Evolutionary conservation across 2,888 invertebrate genomes (phyloP), one percentile per base, ranked within the genome.

Genomic region (Drosophila anomalata): DNA sequence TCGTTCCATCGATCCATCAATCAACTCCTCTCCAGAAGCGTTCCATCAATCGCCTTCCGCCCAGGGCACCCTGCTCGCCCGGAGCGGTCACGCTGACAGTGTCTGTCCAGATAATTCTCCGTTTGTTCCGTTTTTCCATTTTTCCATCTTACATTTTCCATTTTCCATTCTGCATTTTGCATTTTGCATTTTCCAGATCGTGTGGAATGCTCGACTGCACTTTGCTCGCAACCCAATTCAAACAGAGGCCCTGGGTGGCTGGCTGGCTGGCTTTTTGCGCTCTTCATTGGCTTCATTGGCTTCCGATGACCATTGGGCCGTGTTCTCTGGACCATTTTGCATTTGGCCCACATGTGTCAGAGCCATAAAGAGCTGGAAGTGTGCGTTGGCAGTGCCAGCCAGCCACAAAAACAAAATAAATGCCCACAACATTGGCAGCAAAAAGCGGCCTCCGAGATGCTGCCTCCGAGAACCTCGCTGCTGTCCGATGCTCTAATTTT

Each of bases 321-420:
- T 24, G 17, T 41, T 20, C 44, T 24, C 31, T 59, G 60, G 60
- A 48, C 22, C 61, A 20, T 33, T 62, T 77, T 63, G 70, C 65
- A 76, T 76, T 75, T 84, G 83, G 53, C 81, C 81, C 83, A 85
- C 65, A 75, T 80, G 76, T 80, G 80, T 78, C 78, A 60, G 7
- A 36, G 36, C 36, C 52, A 58, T n/a, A 57, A 24, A 29, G 42
- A 54, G 29, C 20, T 11, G 17, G 63, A 75, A 66, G 67, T 79
- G 75, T 81, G 85, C 81, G 81, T 81, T 76, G 76, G 72, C 22
- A 44, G 36, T 6, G n/a, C 36, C 36, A 33, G 12, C n/a, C 12
- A 6, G 29, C 8, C 8, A 29, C 29, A 29, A 29, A 29, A 29
- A 29, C 29, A 3, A 29, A 9, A 9, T 29, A 7, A 17, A 17